phyloP scores from a whole-genome alignment of 1,140 invertebrate species.

The Leptopilina clavipes region DNA sequence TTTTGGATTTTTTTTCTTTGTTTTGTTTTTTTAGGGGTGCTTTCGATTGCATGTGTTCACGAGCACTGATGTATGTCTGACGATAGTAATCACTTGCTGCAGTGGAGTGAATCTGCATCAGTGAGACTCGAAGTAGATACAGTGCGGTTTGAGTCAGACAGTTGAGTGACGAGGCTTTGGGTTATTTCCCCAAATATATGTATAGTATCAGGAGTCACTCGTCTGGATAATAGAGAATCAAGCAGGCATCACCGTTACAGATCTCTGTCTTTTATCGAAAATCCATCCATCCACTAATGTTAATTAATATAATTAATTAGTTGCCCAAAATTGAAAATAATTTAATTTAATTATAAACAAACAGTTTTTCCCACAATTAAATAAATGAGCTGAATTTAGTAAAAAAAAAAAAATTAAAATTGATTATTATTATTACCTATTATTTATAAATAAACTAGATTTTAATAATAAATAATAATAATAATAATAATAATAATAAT shows the following conservation, averaged over 20 bases:
- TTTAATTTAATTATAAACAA: too few relatives aligned
- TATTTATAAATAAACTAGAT: too few relatives aligned
- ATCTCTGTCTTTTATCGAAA: background rate
- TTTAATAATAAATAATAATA: too few relatives aligned
- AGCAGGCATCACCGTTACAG: slow-evolving; percentile 6
- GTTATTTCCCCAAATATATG: background rate
- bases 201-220: slow-evolving; percentile 10
- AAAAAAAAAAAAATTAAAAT: too few relatives aligned
- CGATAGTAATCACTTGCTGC: slow-evolving; percentile 24
- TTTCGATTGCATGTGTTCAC: background rate
- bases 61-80: slow-evolving; percentile 16
- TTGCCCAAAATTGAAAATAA: too few relatives aligned
- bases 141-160: slow-evolving; percentile 32
- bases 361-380: too few relatives aligned
- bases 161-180: slow-evolving; percentile 28
- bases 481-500: too few relatives aligned
- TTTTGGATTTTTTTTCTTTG: background rate
- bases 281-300: background rate
- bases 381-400: too few relatives aligned
- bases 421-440: too few relatives aligned
- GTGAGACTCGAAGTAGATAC: slow-evolving; percentile 26
- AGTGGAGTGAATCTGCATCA: slow-evolving; percentile 20
- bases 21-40: too few relatives aligned
- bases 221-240: slow-evolving; percentile 17
- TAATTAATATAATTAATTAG: too few relatives aligned